These are phyloP conservation scores for Drosophila murphyi DNA, from an alignment of 1,140 invertebrate genomes.

Conservation along the genomic window DNA sequence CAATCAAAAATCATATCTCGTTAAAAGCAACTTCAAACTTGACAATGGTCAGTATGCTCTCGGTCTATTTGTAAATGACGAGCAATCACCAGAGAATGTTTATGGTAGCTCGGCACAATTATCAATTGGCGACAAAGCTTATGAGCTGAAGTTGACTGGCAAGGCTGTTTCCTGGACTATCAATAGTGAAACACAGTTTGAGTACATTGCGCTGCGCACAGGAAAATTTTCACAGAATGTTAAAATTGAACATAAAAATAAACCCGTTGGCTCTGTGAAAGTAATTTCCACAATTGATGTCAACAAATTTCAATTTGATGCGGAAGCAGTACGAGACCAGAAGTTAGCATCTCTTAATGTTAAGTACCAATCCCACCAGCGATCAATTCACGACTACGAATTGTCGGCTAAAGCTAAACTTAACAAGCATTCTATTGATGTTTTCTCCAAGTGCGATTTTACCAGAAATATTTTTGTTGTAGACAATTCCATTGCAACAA, in stretches of 20 bases:
- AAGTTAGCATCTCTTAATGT: conserved; percentile 51
- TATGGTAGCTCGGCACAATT: conserved; percentile 63
- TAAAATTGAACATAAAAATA: conserved; percentile 50
- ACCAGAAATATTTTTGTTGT: conserved; percentile 61
- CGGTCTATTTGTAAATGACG: conserved; percentile 69
- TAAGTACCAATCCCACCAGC: conserved; percentile 64
- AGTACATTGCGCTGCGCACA: conserved; percentile 40
- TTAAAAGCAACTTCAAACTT: conserved; percentile 61
- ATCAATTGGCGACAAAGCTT: conserved; percentile 31
- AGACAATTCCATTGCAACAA: conserved; percentile 65
- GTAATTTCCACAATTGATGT: conserved; percentile 39
- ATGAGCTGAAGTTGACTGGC: conserved; percentile 41
- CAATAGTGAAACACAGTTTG: conserved; percentile 24
- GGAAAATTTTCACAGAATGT: conserved; percentile 49
- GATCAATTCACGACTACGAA: conserved; percentile 78
- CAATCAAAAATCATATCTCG: conserved; percentile 53
- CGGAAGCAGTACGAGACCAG: conserved; percentile 48
- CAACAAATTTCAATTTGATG: conserved; percentile 59
- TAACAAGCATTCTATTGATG: conserved; percentile 67
- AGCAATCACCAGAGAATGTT: conserved; percentile 54
- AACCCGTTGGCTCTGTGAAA: conserved; percentile 43
- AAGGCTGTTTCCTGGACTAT: conserved; percentile 55
- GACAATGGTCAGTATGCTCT: conserved; percentile 59
- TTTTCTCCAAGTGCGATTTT: conserved; percentile 57
- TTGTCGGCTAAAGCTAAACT: conserved; percentile 57